Evolutionary conservation across 2,113 vertebrate species (phyloP).

Genomic region (Grammomys surdaster): DNA sequence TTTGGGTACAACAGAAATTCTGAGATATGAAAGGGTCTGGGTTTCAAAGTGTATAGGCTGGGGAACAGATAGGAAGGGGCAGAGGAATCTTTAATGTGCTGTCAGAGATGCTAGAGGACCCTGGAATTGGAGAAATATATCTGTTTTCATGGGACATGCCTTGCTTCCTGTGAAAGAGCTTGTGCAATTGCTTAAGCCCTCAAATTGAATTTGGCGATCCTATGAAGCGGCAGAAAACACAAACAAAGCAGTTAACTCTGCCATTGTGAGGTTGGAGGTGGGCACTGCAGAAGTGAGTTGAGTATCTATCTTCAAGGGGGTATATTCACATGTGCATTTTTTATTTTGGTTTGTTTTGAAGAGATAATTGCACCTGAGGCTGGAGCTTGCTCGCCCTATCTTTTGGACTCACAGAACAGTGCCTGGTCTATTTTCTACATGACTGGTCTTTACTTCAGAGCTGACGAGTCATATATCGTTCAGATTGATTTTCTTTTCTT

Average conservation of each 20-base stretch:
- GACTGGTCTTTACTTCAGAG: slow-evolving; percentile 91
- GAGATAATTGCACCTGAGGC: slow-evolving; percentile 86
- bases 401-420: slow-evolving; percentile 85
- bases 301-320: neutral
- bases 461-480: slow-evolving; percentile 89
- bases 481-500: slow-evolving; percentile 89
- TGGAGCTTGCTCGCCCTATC: slow-evolving; percentile 84
- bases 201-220: neutral
- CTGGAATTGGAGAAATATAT: neutral
- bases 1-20: neutral
- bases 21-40: neutral
- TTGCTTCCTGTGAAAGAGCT: neutral
- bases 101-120: neutral
- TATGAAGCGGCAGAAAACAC: neutral
- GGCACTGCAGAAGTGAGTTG: neutral
- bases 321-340: neutral
- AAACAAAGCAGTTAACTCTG: neutral
- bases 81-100: neutral
- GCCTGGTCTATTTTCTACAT: slow-evolving; percentile 94
- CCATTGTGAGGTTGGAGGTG: neutral
- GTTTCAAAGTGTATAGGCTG: neutral
- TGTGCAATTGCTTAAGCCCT: neutral
- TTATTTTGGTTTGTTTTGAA: slow-evolving; percentile 62
- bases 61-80: neutral
- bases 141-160: neutral